Evolutionary conservation across 2,888 invertebrate genomes (phyloP), one percentile per base, ranked within the genome.

Genomic region (Meganola albula): DNA sequence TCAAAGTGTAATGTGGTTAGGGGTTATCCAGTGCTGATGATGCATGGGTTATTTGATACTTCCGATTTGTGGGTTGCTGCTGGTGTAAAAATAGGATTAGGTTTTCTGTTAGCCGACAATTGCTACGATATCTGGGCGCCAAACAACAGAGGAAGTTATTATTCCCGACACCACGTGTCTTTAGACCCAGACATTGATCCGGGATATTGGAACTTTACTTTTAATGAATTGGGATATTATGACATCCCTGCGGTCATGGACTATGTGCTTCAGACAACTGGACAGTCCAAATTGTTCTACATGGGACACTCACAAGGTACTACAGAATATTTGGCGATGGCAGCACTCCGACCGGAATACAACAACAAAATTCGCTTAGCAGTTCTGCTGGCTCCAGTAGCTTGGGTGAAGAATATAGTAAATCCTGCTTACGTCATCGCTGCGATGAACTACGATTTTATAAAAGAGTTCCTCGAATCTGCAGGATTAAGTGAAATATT

Each of bases 221-320:
- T 89, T 74, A 91, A 93, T 58, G 91, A 94, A 63, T 90, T 91
- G 63, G 93, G 92, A 0, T 56, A 76, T 24, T 88, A 87, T 50
- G 95, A 95, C 64, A 37, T 94, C 1, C 91, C 94, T 4, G 89
- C 92, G 0, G 88, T 88, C 63, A 87, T 78, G 4, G 75, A 82
- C 44, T 67, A 66, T 29, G 54, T 80, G 8, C 39, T 74, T 1
- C 30, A 45, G 1, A 28, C 38, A 3, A 91, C 91, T 0, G 80
- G 85, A 1, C 73, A 84, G 21, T 45, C 82, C 1, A 74, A 88
- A 34, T 44, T 94, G 1, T 88, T 88, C 49, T 92, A 91, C 59
- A 70, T 91, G 4, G 94, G 92, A 1, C 92, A 93, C 61, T 93
- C 92, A 4, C 88, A 88, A 68, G 94, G 93, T 11, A 88, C 88